Percentiles rank a stretch among this genome's conserved stretches.
Evolutionary conservation across 2,113 vertebrate genomes (phyloP).

Genomic region (Xiphophorus maculatus): DNA sequence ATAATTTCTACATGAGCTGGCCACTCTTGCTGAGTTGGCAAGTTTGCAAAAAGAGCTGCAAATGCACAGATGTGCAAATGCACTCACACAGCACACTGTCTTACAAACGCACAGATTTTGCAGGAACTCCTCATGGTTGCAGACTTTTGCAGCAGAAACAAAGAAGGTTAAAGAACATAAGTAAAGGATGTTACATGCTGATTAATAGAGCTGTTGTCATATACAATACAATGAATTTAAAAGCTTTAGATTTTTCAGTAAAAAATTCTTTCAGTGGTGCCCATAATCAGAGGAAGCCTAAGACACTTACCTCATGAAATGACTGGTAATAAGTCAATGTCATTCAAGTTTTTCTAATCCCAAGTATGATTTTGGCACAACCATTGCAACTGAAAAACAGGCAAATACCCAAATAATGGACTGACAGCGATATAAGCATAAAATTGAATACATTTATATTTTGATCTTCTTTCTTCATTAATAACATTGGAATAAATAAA

Average conservation of each 20-base stretch:
- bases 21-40: conserved; percentile 56
- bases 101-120: conserved; percentile 19
- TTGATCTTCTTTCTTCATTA: background rate
- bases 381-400: background rate
- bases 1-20: conserved; percentile 54
- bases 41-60: conserved; percentile 40
- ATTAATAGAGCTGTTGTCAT: background rate
- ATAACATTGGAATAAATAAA: background rate
- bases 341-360: background rate
- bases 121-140: conserved; percentile 5
- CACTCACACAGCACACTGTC: conserved; percentile 24
- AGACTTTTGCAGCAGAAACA: conserved; percentile 23
- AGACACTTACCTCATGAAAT: no score
- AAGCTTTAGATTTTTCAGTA: background rate
- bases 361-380: background rate
- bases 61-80: conserved; percentile 61
- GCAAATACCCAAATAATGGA: background rate
- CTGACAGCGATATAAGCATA: background rate
- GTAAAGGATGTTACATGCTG: conserved; percentile 4
- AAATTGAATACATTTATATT: background rate
- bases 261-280: background rate
- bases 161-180: conserved; percentile 15
- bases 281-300: no score
- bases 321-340: background rate
- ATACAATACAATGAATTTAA: background rate